Percentiles rank a stretch among this genome's conserved stretches.
Conservation (phyloP, 2,113 vertebrate genomes). For the Nansenia antarctica region DNA sequence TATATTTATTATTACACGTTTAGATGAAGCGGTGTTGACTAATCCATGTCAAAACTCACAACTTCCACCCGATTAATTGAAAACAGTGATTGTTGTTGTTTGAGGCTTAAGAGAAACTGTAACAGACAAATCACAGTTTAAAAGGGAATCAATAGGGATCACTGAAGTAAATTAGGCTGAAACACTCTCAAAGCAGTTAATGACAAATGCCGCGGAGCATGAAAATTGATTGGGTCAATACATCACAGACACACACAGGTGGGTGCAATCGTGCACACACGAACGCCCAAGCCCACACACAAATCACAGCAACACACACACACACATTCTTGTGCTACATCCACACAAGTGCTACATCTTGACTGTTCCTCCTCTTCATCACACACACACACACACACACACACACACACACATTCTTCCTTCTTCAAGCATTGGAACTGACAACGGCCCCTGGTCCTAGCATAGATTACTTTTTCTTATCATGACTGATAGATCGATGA, state of each 20-base stretch:
- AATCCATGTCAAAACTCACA: slow-evolving; percentile 59
- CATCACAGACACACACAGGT: slow-evolving; percentile 55
- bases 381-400: too few species aligned
- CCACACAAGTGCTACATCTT: too few species aligned
- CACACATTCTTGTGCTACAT: too few species aligned
- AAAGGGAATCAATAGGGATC: slow-evolving; percentile 68
- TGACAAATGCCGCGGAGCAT: slow-evolving; percentile 52
- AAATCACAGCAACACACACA: slow-evolving; percentile 10
- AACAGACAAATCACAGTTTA: slow-evolving; percentile 70
- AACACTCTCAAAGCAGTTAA: slow-evolving; percentile 64
- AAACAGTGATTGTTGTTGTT: slow-evolving; percentile 62
- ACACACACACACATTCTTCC: too few species aligned
- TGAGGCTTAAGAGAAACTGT: slow-evolving; percentile 50
- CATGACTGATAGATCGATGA: too few species aligned
- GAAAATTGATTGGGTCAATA: slow-evolving; percentile 56
- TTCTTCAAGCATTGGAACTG: too few species aligned
- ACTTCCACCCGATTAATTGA: slow-evolving; percentile 62
- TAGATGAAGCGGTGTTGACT: slow-evolving; percentile 39
- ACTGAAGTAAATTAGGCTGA: slow-evolving; percentile 66
- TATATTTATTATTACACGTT: too few species aligned
- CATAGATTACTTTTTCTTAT: too few species aligned
- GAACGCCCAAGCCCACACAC: slow-evolving; percentile 29
- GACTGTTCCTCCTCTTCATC: too few species aligned
- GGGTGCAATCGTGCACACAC: slow-evolving; percentile 48
- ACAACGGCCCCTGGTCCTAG: too few species aligned